A percentile compares a stretch with the other conserved stretches of the same genome.
These are phyloP conservation scores for Sycophila sp. DNA, from an alignment of 1,140 invertebrate genomes.

Conservation along the genomic window DNA sequence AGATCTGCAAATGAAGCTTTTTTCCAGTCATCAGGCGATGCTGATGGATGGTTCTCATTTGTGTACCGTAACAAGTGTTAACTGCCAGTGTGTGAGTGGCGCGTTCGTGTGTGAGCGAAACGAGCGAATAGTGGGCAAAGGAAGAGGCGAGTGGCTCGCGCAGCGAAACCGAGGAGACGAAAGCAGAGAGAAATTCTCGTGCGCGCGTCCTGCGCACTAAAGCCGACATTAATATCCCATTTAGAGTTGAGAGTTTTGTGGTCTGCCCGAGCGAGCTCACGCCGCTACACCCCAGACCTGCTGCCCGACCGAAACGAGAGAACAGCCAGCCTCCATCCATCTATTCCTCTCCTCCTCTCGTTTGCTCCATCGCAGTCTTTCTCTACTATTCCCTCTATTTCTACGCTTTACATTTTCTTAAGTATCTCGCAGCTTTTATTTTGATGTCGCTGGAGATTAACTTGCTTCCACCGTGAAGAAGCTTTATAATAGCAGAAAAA, in stretches of 20 bases:
- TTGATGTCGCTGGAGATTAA: no score
- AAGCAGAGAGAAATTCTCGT: conserved; percentile 1
- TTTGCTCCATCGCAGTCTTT: background rate
- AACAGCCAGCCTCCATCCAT: background rate
- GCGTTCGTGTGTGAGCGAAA: background rate
- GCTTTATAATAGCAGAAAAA: no score
- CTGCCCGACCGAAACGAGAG: conserved; percentile 9
- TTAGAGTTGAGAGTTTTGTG: conserved; percentile 58
- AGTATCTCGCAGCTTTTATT: no score
- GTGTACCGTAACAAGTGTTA: no score
- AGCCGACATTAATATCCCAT: conserved; percentile 60
- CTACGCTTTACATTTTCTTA: no score
- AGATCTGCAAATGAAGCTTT: no score
- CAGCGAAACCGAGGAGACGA: background rate
- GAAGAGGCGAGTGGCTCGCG: background rate
- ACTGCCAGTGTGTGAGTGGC: no score
- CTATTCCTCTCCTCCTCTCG: conserved; percentile 23
- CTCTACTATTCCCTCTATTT: no score
- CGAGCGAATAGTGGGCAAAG: background rate
- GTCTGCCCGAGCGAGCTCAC: conserved; percentile 39
- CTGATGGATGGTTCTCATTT: no score
- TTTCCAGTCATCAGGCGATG: no score
- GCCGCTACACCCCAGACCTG: conserved; percentile 28
- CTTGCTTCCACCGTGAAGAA: no score
- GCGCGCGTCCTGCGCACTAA: background rate